Conservation (phyloP, 1,140 invertebrate species). For the Drosophila ogumai region DNA sequence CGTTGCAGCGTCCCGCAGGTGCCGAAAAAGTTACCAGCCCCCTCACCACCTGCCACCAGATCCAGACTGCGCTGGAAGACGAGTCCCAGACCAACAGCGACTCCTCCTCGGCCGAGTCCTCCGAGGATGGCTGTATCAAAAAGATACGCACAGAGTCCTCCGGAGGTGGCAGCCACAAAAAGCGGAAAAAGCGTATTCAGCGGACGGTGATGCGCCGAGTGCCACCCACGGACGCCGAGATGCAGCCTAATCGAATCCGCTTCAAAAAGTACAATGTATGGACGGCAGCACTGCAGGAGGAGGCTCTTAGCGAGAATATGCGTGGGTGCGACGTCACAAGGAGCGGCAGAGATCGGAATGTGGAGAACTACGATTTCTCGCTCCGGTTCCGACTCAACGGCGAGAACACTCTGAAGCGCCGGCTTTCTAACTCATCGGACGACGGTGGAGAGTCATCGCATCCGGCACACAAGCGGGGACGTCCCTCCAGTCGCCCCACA, state of each 20-base stretch:
- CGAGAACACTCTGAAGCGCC: slow-evolving; percentile 79
- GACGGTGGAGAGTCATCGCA: slow-evolving; percentile 55
- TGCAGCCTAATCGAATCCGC: slow-evolving; percentile 48
- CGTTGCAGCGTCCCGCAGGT: slow-evolving; percentile 84
- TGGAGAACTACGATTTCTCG: slow-evolving; percentile 87
- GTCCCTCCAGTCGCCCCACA: slow-evolving; percentile 38
- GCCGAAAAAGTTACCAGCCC: slow-evolving; percentile 49
- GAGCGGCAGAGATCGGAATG: slow-evolving; percentile 86
- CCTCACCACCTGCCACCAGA: slow-evolving; percentile 64
- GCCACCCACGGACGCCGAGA: slow-evolving; percentile 84
- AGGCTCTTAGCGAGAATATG: slow-evolving; percentile 87
- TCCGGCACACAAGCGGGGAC: slow-evolving; percentile 67
- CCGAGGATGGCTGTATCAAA: slow-evolving; percentile 75
- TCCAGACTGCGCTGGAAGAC: slow-evolving; percentile 67
- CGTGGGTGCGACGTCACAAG: slow-evolving; percentile 86
- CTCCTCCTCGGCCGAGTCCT: slow-evolving; percentile 65
- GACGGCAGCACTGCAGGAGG: slow-evolving; percentile 87
- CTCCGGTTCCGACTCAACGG: slow-evolving; percentile 69
- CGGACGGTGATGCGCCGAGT: slow-evolving; percentile 85
- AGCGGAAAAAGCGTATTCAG: slow-evolving; percentile 76
- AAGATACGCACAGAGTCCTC: slow-evolving; percentile 74
- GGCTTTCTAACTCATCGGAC: slow-evolving; percentile 75
- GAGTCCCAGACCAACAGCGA: slow-evolving; percentile 70
- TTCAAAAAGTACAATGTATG: slow-evolving; percentile 88
- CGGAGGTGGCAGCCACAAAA: slow-evolving; percentile 40